These are phyloP conservation scores for Zaprionus ornatus DNA, from an alignment of 1,140 invertebrate species.

Conservation along the genomic window DNA sequence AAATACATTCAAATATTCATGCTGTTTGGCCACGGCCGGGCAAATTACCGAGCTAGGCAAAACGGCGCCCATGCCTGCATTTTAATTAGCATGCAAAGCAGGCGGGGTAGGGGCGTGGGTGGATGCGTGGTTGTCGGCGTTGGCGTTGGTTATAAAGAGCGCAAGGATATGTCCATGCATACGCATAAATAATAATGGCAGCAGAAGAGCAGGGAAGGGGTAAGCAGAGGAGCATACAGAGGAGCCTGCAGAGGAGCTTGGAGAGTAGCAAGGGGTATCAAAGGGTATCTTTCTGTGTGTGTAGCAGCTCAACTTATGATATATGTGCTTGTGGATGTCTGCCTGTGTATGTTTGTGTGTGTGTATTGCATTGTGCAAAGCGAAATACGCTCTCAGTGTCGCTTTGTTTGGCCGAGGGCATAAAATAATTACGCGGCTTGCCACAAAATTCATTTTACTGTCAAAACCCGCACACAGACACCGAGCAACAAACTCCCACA, in stretches of 20 bases:
- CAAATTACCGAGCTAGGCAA: conserved; percentile 77
- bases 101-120: neutral
- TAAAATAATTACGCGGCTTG: conserved; percentile 79
- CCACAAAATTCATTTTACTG: conserved; percentile 77
- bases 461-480: conserved; percentile 36
- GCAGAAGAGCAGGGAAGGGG: neutral
- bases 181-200: conserved; percentile 76
- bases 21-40: conserved; percentile 40
- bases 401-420: conserved; percentile 65
- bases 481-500: neutral
- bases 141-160: conserved; percentile 6
- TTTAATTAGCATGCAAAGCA: conserved; percentile 71
- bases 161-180: conserved; percentile 52
- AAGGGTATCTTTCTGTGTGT: neutral
- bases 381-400: neutral
- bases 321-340: conserved; percentile 33
- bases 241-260: too few species aligned
- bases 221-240: too few species aligned
- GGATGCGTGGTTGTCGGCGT: neutral
- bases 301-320: conserved; percentile 47
- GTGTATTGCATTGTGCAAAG: neutral
- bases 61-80: conserved; percentile 70
- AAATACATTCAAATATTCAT: conserved; percentile 51
- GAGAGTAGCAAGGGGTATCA: neutral
- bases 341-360: neutral